Percentiles rank a stretch among this genome's conserved stretches.
phyloP scores from a whole-genome alignment of 2,113 vertebrate genomes.

The Rhabdomys dilectus region DNA sequence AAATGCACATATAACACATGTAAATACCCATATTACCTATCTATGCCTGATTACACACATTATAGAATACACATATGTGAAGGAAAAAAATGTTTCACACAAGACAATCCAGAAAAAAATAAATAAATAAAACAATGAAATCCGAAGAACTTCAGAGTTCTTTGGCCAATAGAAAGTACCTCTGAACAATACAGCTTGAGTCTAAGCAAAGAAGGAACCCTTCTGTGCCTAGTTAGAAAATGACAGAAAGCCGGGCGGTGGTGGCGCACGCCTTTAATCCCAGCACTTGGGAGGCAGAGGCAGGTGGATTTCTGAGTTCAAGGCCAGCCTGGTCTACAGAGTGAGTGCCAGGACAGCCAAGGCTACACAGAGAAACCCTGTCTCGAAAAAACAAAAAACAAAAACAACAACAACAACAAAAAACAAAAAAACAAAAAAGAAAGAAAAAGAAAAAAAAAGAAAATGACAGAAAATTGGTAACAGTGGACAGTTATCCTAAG shows the following conservation, averaged over 20 bases:
- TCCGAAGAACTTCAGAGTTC: neutral
- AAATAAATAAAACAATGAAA: neutral
- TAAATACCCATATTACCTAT: neutral
- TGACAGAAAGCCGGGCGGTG: too few species aligned
- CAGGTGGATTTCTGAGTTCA: too few species aligned
- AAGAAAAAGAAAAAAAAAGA: too few species aligned
- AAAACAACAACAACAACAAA: too few species aligned
- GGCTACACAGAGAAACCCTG: too few species aligned
- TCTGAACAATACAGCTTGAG: neutral
- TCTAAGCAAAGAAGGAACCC: neutral
- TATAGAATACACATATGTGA: neutral
- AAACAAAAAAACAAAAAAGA: too few species aligned
- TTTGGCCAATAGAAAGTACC: neutral
- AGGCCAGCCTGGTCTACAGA: too few species aligned
- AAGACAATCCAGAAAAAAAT: neutral
- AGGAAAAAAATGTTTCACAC: neutral
- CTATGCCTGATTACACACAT: neutral
- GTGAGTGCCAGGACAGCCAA: too few species aligned
- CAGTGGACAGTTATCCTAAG: neutral
- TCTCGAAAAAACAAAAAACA: too few species aligned
- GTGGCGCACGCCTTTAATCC: too few species aligned
- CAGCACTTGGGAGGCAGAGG: too few species aligned
- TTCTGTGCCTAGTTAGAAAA: neutral
- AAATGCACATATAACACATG: neutral
- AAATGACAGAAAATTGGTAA: fast-evolving